Evolutionary conservation across 2,113 vertebrate species (phyloP).

Genomic region (Gadus chalcogrammus): DNA sequence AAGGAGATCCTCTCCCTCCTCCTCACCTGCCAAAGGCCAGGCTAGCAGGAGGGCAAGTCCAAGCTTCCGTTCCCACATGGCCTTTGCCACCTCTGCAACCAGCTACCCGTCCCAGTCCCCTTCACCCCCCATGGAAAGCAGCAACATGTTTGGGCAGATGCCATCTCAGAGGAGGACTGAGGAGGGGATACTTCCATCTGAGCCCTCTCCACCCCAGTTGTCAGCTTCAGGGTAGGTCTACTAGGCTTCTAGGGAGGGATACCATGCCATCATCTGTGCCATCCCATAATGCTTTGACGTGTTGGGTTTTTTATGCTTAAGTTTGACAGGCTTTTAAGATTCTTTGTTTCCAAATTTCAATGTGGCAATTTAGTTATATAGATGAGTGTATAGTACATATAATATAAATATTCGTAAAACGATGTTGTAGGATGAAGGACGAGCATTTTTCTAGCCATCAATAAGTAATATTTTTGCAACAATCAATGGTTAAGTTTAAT

Average conservation of each 20-base stretch:
- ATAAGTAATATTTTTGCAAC: slow-evolving; percentile 31
- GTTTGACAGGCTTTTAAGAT: slow-evolving; percentile 48
- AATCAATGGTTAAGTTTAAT: slow-evolving; percentile 16
- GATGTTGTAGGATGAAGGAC: slow-evolving; percentile 13
- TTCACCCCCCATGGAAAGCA: slow-evolving; percentile 82
- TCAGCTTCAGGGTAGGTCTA: slow-evolving; percentile 95
- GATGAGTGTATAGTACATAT: slow-evolving; percentile 11
- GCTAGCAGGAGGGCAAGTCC: slow-evolving; percentile 81
- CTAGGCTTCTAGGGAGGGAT: slow-evolving; percentile 58
- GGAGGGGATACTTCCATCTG: slow-evolving; percentile 92
- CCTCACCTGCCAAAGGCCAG: slow-evolving; percentile 89
- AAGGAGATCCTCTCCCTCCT: slow-evolving; percentile 90
- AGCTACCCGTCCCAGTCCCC: slow-evolving; percentile 86
- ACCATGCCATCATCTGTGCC: slow-evolving; percentile 59
- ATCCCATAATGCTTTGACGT: slow-evolving; percentile 56
- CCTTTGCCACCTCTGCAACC: slow-evolving; percentile 85
- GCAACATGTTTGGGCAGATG: slow-evolving; percentile 89
- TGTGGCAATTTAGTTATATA: slow-evolving; percentile 25
- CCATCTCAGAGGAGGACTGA: slow-evolving; percentile 84
- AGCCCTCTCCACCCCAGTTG: slow-evolving; percentile 88
- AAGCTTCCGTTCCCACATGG: slow-evolving; percentile 78
- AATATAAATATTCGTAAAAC: slow-evolving; percentile 13
- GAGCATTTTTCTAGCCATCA: slow-evolving; percentile 12
- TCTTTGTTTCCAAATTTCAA: slow-evolving; percentile 49
- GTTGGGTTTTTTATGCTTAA: too few species aligned